Percentiles rank a stretch among this genome's conserved stretches.
Evolutionary conservation across 2,797 vertebrate genomes (phyloP).

Genomic region (Cryptoprocta ferox): DNA sequence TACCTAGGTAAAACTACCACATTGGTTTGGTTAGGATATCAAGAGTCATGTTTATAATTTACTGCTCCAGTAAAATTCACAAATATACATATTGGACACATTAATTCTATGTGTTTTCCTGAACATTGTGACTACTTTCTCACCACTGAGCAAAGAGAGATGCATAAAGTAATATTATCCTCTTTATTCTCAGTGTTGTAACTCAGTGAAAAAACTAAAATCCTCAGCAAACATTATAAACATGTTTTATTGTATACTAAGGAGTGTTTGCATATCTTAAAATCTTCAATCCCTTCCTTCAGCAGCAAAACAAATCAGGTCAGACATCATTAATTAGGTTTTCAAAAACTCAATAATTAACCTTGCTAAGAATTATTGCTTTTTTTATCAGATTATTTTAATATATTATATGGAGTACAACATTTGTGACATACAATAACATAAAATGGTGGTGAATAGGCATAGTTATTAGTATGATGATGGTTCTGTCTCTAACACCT

Average conservation of each 20-base stretch:
- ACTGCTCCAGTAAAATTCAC: not conserved
- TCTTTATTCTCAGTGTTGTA: constrained; percentile 48
- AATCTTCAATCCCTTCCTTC: constrained; percentile 68
- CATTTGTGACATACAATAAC: not conserved
- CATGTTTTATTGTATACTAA: constrained; percentile 62
- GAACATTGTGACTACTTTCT: not conserved
- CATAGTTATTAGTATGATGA: not conserved
- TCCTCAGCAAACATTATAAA: constrained; percentile 71
- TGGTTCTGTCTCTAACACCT: not conserved
- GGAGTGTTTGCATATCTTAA: constrained; percentile 68
- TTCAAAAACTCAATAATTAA: constrained; percentile 71
- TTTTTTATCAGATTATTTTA: constrained; percentile 51
- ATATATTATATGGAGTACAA: not conserved
- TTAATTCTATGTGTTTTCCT: not conserved
- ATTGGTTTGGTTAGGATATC: not conserved
- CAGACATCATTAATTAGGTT: constrained; percentile 64
- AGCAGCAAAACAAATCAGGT: constrained; percentile 63
- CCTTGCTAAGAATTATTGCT: constrained; percentile 38
- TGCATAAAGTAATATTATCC: constrained; percentile 61
- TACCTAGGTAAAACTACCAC: not conserved
- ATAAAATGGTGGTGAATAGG: not conserved
- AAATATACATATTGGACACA: not conserved
- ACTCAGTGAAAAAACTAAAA: constrained; percentile 66
- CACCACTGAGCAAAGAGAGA: constrained; percentile 30
- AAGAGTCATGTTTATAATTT: not conserved